A percentile compares a stretch with the other conserved stretches of the same genome.
phyloP scores from a whole-genome alignment of 2,797 vertebrate genomes.

The Spheniscus humboldti region DNA sequence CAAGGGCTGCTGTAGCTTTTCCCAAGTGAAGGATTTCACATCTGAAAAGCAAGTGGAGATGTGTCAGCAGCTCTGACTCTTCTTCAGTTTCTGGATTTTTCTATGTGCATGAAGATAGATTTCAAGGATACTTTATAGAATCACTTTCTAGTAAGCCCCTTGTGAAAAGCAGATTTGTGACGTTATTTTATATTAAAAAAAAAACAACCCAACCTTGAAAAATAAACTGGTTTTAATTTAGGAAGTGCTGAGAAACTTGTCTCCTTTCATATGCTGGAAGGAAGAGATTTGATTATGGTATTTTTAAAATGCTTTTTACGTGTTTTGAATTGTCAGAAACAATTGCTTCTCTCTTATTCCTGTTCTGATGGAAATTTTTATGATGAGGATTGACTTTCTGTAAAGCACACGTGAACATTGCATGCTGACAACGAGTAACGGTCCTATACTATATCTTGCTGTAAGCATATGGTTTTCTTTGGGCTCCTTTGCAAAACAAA shows the following conservation, averaged over 20 bases:
- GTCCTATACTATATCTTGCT: not conserved
- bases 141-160: not conserved
- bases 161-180: constrained; percentile 48
- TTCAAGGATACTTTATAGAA: constrained; percentile 55
- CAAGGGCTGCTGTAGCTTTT: constrained; percentile 87
- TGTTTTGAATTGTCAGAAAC: not conserved
- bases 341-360: not conserved
- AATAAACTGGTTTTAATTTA: constrained; percentile 64
- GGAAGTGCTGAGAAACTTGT: not conserved
- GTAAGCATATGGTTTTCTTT: not conserved
- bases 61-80: not conserved
- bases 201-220: not conserved
- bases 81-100: constrained; percentile 35
- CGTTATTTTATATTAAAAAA: constrained; percentile 68
- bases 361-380: not conserved
- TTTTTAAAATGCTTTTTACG: not conserved
- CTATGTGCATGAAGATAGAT: constrained; percentile 47
- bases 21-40: not conserved
- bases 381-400: not conserved
- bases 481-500: not conserved
- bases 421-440: fast-evolving
- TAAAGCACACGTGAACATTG: not conserved
- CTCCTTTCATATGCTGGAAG: not conserved
- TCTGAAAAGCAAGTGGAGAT: not conserved
- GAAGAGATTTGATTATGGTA: not conserved